These are phyloP conservation scores for Pandion haliaetus DNA, from an alignment of 2,113 vertebrate species.

Conservation along the genomic window DNA sequence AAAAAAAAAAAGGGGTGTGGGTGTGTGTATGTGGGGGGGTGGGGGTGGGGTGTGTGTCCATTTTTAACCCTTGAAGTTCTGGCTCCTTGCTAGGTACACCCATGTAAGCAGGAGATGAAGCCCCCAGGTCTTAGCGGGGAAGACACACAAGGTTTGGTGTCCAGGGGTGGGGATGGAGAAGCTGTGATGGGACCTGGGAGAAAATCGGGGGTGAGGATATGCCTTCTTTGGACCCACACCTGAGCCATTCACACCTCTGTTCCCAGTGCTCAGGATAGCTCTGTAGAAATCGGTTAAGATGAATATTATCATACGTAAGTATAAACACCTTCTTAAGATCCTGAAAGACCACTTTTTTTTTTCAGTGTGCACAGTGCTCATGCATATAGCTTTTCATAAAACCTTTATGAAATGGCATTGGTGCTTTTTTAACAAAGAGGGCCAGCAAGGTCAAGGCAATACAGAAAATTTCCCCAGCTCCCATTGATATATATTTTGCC, in stretches of 20 bases:
- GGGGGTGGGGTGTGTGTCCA: too few relatives aligned
- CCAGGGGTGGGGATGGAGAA: not conserved
- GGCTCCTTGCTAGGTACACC: not conserved
- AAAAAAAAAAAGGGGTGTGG: too few relatives aligned
- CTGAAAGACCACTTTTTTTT: not conserved
- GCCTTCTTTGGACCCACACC: not conserved
- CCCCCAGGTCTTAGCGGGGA: not conserved
- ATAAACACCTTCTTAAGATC: not conserved
- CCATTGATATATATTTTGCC: not conserved
- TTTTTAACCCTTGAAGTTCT: constrained; percentile 28
- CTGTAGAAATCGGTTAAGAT: not conserved
- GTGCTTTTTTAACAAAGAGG: not conserved
- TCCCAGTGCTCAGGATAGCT: not conserved
- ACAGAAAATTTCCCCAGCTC: not conserved
- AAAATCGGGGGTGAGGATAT: not conserved
- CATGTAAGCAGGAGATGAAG: not conserved
- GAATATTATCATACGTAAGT: not conserved
- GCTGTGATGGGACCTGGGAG: not conserved
- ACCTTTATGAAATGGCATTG: not conserved
- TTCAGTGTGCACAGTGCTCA: not conserved
- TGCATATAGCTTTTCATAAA: not conserved
- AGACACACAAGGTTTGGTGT: not conserved
- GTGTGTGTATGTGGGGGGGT: too few relatives aligned
- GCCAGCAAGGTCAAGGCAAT: not conserved
- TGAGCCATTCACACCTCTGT: not conserved